Evolutionary conservation across 1,140 invertebrate genomes (phyloP), one percentile per base, ranked within the genome.

Genomic region (Drosophila navojoa): DNA sequence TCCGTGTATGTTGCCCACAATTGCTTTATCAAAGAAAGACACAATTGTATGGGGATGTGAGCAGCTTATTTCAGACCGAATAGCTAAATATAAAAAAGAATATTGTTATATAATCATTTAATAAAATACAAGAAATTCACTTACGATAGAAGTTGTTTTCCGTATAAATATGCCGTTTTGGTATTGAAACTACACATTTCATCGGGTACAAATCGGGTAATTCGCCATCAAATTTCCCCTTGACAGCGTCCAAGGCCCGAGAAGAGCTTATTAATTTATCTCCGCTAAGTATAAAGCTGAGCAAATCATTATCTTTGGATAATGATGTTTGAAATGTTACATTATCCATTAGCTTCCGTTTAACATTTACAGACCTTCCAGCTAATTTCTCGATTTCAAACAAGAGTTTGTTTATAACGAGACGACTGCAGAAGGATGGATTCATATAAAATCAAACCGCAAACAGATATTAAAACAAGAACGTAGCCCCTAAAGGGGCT

Each of bases 21-120:
- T 90, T 22, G 93, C 93, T 11, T 91, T 92, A 81, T 96, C 94
- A 80, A 94, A 95, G 84, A 95, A 94, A 47, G 96, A 81, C 87
- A 97, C 95, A 25, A 96, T 93, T 47, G 96, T 97, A 75, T 98
- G 97, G 6, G 95, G 94, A 84, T 95, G 93, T 9, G 91, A 93
- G 50, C 91, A 91, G 19, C 42, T 77, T 1, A 93, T 79, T 50
- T 76, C 92, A 49, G 87, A 77, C 13, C 91, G 79, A 57, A 96
- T 91, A 42, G 95, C 95, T 96, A 76, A 77, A 9, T 47, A 7
- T 1, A 0, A 16, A 63, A 4, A 2, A 32, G 10, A 15, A 15
- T 47, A 13, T 47, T 19, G 13, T 32, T 32, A 44, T 19, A 47
- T 32, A 19, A 1, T 1, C 11, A 5, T 15, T 27, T 0, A 45